Evolutionary conservation across 1,140 invertebrate genomes (phyloP), one percentile per base, ranked within the genome.

Genomic region (Lordiphosa clarofinis): DNA sequence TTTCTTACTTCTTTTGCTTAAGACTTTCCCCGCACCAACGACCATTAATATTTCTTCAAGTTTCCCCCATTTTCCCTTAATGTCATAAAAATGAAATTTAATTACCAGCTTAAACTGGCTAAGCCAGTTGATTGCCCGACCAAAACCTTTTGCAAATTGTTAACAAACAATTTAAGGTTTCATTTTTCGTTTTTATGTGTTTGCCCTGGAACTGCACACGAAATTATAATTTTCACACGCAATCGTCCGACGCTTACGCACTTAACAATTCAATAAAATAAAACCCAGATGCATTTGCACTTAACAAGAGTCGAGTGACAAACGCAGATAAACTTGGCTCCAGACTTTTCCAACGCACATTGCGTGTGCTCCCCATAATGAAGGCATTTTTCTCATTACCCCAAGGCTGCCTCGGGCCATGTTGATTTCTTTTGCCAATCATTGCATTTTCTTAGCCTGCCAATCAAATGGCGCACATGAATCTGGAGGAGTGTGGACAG

Each of bases 161-260:
- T 82, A 72, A 78, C 76, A 82, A 74, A 28, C 75, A 59, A 19
- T 57, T 81, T 78, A 48, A 56, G 61, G 44, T 60, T 47, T 52
- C 52, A 33, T 71, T 66, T 38, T 24, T 64, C 2, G 1, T 15
- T 15, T 15, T 47, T 71, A 60, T 46, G 43, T 13, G 19, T 31
- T 15, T 58, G 37, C 13, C 54, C 40, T 50, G 35, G 47, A 66
- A 61, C 69, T 73, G 61, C 72, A 73, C 78, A 82, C 73, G 68
- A 84, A 82, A 82, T 78, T 82, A 84, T 84, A 84, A 82, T 82
- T 82, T 82, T 84, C 78, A 82, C 78, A 82, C 78, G 78, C 78
- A 84, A 82, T 48, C 65, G 37, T 11, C 24, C 12, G 52, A 53
- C 53, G 44, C 49, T 43, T 52, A 59, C 52, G 62, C 73, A 82